These are phyloP conservation scores for Corythoichthys haematopterus DNA, from an alignment of 2,113 vertebrate species.

Conservation along the genomic window DNA sequence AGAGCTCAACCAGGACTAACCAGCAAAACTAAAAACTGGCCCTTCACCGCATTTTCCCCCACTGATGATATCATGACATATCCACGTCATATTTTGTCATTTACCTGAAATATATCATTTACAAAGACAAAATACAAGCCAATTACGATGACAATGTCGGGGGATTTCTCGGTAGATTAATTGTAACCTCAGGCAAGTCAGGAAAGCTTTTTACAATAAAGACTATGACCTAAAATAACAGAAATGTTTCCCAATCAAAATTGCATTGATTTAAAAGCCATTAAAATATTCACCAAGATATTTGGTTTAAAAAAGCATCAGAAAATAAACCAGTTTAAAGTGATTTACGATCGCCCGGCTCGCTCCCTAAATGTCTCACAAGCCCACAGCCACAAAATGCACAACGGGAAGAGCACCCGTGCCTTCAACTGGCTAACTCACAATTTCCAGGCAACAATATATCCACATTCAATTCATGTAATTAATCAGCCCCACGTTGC, in stretches of 20 bases:
- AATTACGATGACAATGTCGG: background rate
- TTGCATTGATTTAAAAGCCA: background rate
- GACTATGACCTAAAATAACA: background rate
- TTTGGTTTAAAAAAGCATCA: background rate
- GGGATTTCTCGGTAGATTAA: background rate
- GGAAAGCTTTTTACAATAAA: background rate
- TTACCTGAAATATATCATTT: background rate
- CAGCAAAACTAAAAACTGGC: slow-evolving; percentile 7
- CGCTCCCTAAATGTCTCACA: too few relatives aligned
- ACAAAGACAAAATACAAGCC: too few relatives aligned
- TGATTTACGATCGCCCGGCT: too few relatives aligned
- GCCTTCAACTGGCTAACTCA: too few relatives aligned
- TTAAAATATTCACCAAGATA: background rate
- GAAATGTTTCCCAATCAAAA: background rate
- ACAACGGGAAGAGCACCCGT: too few relatives aligned
- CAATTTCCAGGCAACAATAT: too few relatives aligned
- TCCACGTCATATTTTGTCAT: background rate
- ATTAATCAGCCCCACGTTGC: too few relatives aligned
- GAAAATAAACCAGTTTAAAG: background rate
- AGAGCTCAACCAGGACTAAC: slow-evolving; percentile 13
- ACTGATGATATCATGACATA: slow-evolving; percentile 2
- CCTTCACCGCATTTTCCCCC: background rate
- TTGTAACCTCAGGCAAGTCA: background rate
- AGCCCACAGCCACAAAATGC: too few relatives aligned
- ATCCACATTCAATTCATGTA: too few relatives aligned